Evolutionary conservation across 2,797 vertebrate genomes (phyloP), one percentile per base, ranked within the genome.

Genomic region (Dromococcyx pavoninus): DNA sequence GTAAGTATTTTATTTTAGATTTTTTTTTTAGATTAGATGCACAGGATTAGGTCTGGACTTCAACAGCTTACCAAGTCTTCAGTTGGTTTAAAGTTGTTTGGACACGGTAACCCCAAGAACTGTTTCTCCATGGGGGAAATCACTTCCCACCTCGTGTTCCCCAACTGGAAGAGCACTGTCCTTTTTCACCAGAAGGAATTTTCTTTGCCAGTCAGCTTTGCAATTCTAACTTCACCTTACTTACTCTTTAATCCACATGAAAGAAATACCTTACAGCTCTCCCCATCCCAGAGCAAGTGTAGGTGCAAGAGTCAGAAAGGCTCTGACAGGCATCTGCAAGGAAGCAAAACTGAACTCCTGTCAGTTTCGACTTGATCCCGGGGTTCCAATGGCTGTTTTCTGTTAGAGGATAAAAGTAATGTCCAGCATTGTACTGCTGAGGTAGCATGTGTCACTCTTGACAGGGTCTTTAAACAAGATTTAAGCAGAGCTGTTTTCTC

Each of bases 1-100:
- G 58, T 58, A 78, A 96, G 70, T 2, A 1, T 60, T 94, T 90
- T 81, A 86, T 86, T 94, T 91, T 72, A 43, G 41, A 41, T 41
- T 35, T 10, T 78, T 81, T 84, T 86, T 94, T 91, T 73, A 48
- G 41, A 41, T 43, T 35, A 89, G 75, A 56, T 71, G 65, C 57
- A 56, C 56, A 85, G 13, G 14, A 74, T 37, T 78, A 78, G 51
- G 30, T 78, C 21, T 3, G 80, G 33, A 57, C 70, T 78, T 88
- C 41, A 53, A 10, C 43, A 91, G 2, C 53, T 37, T 73, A 10
- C 33, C 28, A 1, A 16, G 22, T n/a, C 58, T 25, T 41, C 41
- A 71, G 17, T 60, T 78, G 21, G 10, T 48, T 65, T 62, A 15
- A 50, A 53, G 30, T 24, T 78, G 35, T 25, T 37, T 28, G 27